phyloP scores from a whole-genome alignment of 2,113 vertebrate species.

The Nycticebus coucang region DNA sequence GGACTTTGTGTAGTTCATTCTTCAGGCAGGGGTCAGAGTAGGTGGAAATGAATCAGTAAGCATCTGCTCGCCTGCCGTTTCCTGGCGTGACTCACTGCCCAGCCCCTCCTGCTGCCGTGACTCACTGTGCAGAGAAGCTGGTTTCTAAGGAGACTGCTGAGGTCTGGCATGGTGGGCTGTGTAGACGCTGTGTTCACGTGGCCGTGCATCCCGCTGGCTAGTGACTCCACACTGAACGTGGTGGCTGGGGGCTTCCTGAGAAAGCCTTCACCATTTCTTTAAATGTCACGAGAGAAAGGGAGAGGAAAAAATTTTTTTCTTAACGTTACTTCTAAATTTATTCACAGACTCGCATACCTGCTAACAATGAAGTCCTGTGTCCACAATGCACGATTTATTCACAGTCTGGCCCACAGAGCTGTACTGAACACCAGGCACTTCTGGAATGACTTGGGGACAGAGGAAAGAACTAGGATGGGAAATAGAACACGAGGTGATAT shows the following conservation, averaged over 20 bases:
- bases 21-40: background rate
- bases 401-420: background rate
- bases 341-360: background rate
- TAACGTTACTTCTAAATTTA: background rate
- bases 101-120: background rate
- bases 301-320: background rate
- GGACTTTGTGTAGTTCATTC: background rate
- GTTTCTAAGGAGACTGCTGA: slow-evolving; percentile 50
- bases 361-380: background rate
- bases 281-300: background rate
- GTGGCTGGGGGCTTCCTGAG: background rate
- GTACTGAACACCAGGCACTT: background rate
- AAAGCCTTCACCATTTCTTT: background rate
- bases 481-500: background rate
- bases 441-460: background rate
- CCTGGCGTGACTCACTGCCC: background rate
- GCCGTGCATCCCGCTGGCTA: too few species aligned
- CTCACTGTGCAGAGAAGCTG: background rate
- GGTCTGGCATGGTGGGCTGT: background rate
- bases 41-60: slow-evolving; percentile 34
- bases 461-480: background rate
- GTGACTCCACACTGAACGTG: background rate
- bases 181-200: background rate
- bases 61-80: background rate
- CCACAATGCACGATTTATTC: background rate